A percentile compares a stretch with the other conserved stretches of the same genome.
Conservation (phyloP, 2,113 vertebrate species). For the Amphiprion ocellaris region DNA sequence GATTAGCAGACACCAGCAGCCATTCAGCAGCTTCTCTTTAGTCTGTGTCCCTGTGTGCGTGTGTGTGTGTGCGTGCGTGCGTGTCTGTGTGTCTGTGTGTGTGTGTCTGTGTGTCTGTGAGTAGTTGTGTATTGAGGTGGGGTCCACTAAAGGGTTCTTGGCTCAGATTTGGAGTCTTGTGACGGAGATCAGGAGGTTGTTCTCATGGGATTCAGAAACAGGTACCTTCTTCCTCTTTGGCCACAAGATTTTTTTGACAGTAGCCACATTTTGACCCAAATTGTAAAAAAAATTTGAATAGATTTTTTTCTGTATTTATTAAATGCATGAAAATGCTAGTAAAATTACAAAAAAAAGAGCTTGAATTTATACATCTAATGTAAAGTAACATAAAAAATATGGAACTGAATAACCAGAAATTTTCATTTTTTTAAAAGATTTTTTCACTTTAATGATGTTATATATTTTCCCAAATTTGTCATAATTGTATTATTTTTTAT, state of each 20-base stretch:
- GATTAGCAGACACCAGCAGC: slow-evolving; percentile 71
- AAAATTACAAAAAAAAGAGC: too few relatives aligned
- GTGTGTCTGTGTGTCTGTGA: slow-evolving; percentile 17
- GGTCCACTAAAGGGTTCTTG: slow-evolving; percentile 63
- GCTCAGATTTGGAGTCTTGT: slow-evolving; percentile 78
- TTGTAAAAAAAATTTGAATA: background rate
- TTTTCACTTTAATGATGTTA: too few relatives aligned
- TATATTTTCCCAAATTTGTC: too few relatives aligned
- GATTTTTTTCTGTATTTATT: too few relatives aligned
- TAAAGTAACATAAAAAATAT: too few relatives aligned
- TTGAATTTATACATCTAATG: too few relatives aligned
- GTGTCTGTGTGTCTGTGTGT: background rate
- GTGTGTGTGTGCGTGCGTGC: slow-evolving; percentile 1
- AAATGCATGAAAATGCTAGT: too few relatives aligned
- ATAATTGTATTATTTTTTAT: too few relatives aligned
- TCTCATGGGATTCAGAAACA: slow-evolving; percentile 45
- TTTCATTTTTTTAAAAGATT: too few relatives aligned
- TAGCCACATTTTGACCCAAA: background rate
- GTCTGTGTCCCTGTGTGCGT: slow-evolving; percentile 23
- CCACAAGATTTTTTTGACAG: background rate
- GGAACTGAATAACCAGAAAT: too few relatives aligned
- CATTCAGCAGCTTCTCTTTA: slow-evolving; percentile 12
- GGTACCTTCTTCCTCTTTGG: slow-evolving; percentile 18
- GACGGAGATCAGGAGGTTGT: slow-evolving; percentile 73
- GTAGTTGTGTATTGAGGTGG: slow-evolving; percentile 21